These are phyloP conservation scores for Styela clava DNA, from an alignment of 23 tunicate species.

Conservation along the genomic window DNA sequence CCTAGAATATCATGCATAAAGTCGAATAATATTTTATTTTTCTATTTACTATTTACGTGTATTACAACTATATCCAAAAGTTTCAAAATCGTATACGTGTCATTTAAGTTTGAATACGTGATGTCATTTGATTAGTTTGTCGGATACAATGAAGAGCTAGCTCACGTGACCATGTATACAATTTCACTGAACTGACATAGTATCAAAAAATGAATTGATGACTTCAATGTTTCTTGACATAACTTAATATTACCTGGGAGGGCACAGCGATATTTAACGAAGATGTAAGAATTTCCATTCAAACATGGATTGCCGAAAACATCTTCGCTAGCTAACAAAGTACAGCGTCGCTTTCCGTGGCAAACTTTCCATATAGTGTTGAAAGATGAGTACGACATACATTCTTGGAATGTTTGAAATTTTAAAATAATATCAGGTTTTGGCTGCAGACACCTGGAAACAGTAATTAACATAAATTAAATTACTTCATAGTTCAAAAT, in stretches of 20 bases:
- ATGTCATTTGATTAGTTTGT: too few relatives aligned
- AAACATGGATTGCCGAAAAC: neutral
- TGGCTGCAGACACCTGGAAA: too few relatives aligned
- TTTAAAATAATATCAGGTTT: neutral
- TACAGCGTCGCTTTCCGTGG: neutral
- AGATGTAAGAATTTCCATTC: neutral
- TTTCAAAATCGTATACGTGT: neutral
- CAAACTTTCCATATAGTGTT: constrained; percentile 3
- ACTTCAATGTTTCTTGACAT: too few relatives aligned
- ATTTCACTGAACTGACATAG: too few relatives aligned
- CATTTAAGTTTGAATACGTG: neutral
- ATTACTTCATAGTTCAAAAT: too few relatives aligned
- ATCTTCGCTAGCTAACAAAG: neutral
- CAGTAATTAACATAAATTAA: too few relatives aligned
- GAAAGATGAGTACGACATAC: neutral
- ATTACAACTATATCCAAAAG: neutral
- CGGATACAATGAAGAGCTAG: too few relatives aligned
- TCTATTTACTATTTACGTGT: neutral
- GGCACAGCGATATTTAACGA: neutral
- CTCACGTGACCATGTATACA: too few relatives aligned
- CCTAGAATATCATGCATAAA: neutral
- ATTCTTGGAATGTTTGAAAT: neutral
- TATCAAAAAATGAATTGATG: too few relatives aligned
- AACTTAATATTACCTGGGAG: constrained; percentile 2
- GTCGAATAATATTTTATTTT: neutral